Evolutionary conservation across 1,140 invertebrate genomes (phyloP).

Genomic region (Saccostrea echinata): DNA sequence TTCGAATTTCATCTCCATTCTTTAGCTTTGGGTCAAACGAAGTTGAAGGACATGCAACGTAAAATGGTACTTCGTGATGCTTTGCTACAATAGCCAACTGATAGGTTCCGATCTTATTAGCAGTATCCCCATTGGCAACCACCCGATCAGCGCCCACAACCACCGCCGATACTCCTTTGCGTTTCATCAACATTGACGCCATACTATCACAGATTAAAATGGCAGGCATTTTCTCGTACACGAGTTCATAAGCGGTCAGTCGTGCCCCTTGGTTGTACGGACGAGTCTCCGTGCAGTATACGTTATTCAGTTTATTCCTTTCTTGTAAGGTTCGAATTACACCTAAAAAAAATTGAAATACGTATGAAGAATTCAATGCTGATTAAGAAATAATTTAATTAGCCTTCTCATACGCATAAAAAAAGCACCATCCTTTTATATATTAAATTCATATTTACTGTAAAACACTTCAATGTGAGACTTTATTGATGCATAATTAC

Average conservation of each 20-base stretch:
- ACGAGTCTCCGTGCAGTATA: conserved; percentile 97
- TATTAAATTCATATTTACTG: no score
- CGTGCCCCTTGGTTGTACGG: conserved; percentile 97
- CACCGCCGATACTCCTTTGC: conserved; percentile 81
- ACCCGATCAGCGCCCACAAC: conserved; percentile 83
- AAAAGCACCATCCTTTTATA: no score
- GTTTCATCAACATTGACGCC: conserved; percentile 94
- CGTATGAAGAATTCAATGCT: neutral
- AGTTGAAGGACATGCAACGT: conserved; percentile 95
- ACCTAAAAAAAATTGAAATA: conserved; percentile 79
- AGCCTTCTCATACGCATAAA: no score
- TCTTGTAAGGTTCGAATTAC: conserved; percentile 91
- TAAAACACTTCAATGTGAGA: no score
- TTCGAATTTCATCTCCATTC: conserved; percentile 92
- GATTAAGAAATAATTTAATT: no score
- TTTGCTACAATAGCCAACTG: conserved; percentile 95
- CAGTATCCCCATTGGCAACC: conserved; percentile 97
- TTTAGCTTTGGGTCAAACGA: conserved; percentile 92
- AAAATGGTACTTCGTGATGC: conserved; percentile 96
- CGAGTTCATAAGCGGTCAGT: conserved; percentile 96
- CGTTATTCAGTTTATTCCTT: conserved; percentile 88
- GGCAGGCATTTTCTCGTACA: conserved; percentile 94
- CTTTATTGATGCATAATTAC: no score
- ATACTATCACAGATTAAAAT: conserved; percentile 97
- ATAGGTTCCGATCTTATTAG: conserved; percentile 99